Base-by-base conservation (phyloP, 2,888 invertebrate species). In the Agapetus fuscipes region DNA sequence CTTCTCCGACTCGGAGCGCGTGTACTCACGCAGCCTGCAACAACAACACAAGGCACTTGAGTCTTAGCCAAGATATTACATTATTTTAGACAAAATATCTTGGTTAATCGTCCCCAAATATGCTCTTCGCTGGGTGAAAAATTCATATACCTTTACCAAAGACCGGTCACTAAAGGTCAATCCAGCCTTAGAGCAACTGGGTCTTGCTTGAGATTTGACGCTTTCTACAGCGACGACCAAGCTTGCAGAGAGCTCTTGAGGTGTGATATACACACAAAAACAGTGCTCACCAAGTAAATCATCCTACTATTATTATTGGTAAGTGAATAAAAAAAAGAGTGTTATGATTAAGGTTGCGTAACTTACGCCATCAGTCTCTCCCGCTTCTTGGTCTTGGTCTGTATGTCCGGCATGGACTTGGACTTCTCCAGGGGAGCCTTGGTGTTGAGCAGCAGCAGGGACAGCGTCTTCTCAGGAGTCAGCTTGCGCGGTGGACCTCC, bases 321-420 rank as follows among this genome's bases (percentile, higher is more conserved):
- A n/a, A n/a, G n/a, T n/a, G n/a, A 15, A 24, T 15, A 29, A 20
- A 42, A 10, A 31, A 7, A 28, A 36, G 2, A 39, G 27, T 25
- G 28, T 35, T 11, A 26, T 7, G 3, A 11, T 17, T 17, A n/a
- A n/a, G n/a, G n/a, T n/a, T n/a, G n/a, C n/a, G n/a, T n/a, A n/a
- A 74, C 82, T 76, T 61, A 87, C 87, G 76, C 80, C 51, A 78
- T 66, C 9, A 82, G 61, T 43, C 82, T 63, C 51, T 82, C 78
- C 34, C 76, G 67, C 53, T 80, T 84, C 59, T 83, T 86, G 2
- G 70, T 70, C 51, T 77, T 79, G 25, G 77, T 80, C 52, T 83
- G 80, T 52, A 89, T 84, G 52, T 89, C 86, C 0, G 89, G 88
- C 79, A 89, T 80, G 0, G 88, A 88, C 11, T 79, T 64, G 1